Percentiles rank a stretch among this genome's conserved stretches.
phyloP scores from a whole-genome alignment of 2,113 vertebrate genomes.

The Grallaria varia region DNA sequence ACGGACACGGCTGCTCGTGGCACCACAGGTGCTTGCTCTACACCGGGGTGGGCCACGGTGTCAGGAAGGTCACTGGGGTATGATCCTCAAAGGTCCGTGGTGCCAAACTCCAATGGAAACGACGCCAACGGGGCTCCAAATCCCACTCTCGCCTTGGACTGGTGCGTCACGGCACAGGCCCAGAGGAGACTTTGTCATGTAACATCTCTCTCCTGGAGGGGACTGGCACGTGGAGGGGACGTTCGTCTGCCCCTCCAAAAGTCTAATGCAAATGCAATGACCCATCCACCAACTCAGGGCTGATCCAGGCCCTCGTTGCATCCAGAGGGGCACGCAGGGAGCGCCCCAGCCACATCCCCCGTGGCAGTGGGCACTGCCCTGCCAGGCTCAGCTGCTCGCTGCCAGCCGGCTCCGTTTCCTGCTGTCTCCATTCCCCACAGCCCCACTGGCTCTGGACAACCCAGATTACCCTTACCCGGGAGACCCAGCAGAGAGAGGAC shows the following conservation, averaged over 20 bases:
- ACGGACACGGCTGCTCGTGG: accelerated
- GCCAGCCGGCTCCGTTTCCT: neutral
- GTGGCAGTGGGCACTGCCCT: neutral
- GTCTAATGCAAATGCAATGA: neutral
- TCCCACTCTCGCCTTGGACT: neutral
- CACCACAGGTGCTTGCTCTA: accelerated
- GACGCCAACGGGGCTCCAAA: neutral
- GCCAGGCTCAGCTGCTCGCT: accelerated
- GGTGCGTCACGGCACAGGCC: accelerated
- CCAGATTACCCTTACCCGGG: neutral
- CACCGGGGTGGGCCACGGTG: neutral
- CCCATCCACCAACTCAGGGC: accelerated
- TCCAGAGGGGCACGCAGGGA: neutral
- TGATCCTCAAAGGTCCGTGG: neutral
- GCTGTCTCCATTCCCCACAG: neutral
- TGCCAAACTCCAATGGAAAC: neutral
- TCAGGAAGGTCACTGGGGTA: neutral
- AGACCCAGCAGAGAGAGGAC: accelerated
- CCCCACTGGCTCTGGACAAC: neutral
- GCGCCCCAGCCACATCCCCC: neutral
- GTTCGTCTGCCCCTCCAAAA: neutral
- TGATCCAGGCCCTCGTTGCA: neutral
- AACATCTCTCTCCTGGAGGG: neutral
- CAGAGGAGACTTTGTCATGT: neutral
- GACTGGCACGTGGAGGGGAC: accelerated